Percentiles rank a stretch among this genome's conserved stretches.
Evolutionary conservation across 1,140 invertebrate species (phyloP).

Genomic region (Samia ricini): DNA sequence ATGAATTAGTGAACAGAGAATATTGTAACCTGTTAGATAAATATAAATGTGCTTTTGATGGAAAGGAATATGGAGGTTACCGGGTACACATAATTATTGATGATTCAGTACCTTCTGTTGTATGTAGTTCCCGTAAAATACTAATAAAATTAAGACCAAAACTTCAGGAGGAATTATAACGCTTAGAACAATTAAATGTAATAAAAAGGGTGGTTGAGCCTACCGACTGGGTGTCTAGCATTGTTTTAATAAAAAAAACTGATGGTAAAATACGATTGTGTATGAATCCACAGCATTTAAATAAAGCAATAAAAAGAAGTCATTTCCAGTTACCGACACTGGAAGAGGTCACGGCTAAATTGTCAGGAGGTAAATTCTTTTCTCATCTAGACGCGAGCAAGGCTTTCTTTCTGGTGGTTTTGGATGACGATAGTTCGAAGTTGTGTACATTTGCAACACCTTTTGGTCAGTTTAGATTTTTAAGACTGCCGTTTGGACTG

Average conservation of each 20-base stretch:
- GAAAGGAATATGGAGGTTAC: constrained; percentile 19
- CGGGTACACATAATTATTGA: constrained; percentile 13
- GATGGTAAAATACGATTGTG: constrained; percentile 20
- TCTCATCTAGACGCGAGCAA: constrained; percentile 13
- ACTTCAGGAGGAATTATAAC: not conserved
- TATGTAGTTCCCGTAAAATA: not conserved
- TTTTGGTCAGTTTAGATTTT: constrained; percentile 20
- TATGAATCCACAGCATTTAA: constrained; percentile 17
- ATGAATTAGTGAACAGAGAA: not conserved
- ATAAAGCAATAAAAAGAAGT: constrained; percentile 13
- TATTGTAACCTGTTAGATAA: not conserved
- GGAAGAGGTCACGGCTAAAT: constrained; percentile 15
- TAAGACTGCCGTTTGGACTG: constrained; percentile 21
- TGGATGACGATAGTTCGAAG: constrained; percentile 13
- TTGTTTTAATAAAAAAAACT: constrained; percentile 22
- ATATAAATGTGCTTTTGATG: constrained; percentile 21
- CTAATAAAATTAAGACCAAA: not conserved
- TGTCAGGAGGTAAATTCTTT: constrained; percentile 12
- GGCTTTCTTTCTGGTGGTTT: constrained; percentile 3
- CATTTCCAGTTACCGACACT: constrained; percentile 23
- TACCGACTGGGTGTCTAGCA: constrained; percentile 19
- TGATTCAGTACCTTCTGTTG: not conserved
- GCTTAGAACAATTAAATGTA: not conserved
- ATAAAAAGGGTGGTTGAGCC: constrained; percentile 7
- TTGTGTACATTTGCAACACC: constrained; percentile 21